Percentiles rank a stretch among this genome's conserved stretches.
These are phyloP conservation scores for Archips xylosteana DNA, from an alignment of 2,888 invertebrate genomes.

Conservation along the genomic window DNA sequence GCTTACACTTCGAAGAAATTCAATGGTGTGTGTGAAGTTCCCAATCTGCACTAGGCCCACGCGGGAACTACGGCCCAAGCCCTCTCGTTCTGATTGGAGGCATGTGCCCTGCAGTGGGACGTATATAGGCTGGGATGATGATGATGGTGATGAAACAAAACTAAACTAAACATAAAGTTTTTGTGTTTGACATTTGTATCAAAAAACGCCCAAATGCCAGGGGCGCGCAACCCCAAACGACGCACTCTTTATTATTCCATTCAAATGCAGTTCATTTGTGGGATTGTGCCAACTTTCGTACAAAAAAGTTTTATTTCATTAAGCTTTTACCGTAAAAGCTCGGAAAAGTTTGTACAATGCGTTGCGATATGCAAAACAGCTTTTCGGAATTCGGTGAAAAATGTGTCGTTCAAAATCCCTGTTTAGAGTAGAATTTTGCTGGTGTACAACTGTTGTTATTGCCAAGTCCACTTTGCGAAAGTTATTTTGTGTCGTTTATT, in stretches of 20 bases:
- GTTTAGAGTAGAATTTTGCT: background rate
- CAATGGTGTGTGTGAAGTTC: no score
- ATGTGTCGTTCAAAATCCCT: background rate
- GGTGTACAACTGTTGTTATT: background rate
- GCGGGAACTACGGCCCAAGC: no score
- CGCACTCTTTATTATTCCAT: conserved; percentile 22
- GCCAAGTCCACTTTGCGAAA: background rate
- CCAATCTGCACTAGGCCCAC: no score
- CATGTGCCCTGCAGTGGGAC: no score
- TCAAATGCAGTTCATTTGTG: conserved; percentile 34
- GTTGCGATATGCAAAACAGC: conserved; percentile 15
- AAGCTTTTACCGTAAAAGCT: conserved; percentile 31
- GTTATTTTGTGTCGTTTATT: background rate
- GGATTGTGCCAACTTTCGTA: conserved; percentile 21
- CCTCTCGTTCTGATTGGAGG: no score
- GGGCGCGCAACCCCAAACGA: conserved; percentile 12
- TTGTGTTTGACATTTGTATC: background rate
- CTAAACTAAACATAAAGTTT: background rate
- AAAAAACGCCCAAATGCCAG: background rate
- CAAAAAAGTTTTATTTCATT: conserved; percentile 29
- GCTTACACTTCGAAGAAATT: no score
- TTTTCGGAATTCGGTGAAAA: conserved; percentile 5
- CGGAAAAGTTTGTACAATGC: conserved; percentile 22
- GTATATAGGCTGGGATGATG: no score
- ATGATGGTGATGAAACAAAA: no score